Evolutionary conservation across 2,113 vertebrate species (phyloP).

Genomic region (Heterotilapia buettikoferi): DNA sequence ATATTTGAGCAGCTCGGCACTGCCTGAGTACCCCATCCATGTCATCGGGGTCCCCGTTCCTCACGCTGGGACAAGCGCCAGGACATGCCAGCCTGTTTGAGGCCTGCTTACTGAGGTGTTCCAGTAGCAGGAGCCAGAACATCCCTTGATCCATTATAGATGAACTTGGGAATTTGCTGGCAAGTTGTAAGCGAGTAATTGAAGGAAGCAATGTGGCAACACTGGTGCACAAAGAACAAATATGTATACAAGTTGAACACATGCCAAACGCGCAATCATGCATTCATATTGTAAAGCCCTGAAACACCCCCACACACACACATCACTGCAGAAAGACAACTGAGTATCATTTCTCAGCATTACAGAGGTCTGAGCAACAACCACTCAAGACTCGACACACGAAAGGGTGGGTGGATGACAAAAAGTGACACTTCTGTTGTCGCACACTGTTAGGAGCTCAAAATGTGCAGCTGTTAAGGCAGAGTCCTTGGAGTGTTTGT

Average conservation of each 20-base stretch:
- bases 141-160: slow-evolving; percentile 69
- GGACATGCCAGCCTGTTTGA: slow-evolving; percentile 32
- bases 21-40: background rate
- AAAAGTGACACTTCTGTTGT: background rate
- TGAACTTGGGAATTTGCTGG: slow-evolving; percentile 47
- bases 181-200: slow-evolving; percentile 2
- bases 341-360: background rate
- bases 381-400: background rate
- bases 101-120: slow-evolving; percentile 42
- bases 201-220: slow-evolving; percentile 9
- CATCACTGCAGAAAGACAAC: background rate
- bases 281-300: background rate
- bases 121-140: slow-evolving; percentile 18
- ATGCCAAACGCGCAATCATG: background rate
- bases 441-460: background rate
- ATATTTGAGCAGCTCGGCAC: slow-evolving; percentile 66
- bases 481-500: background rate
- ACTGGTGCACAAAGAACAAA: slow-evolving; percentile 4
- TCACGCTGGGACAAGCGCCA: slow-evolving; percentile 43
- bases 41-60: slow-evolving; percentile 25
- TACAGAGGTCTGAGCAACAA: background rate
- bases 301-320: background rate
- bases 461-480: background rate
- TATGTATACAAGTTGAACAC: background rate
- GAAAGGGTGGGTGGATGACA: slow-evolving; percentile 1